Evolutionary conservation across 2,888 invertebrate genomes (phyloP).

Genomic region (Phragmatobia fuliginosa): DNA sequence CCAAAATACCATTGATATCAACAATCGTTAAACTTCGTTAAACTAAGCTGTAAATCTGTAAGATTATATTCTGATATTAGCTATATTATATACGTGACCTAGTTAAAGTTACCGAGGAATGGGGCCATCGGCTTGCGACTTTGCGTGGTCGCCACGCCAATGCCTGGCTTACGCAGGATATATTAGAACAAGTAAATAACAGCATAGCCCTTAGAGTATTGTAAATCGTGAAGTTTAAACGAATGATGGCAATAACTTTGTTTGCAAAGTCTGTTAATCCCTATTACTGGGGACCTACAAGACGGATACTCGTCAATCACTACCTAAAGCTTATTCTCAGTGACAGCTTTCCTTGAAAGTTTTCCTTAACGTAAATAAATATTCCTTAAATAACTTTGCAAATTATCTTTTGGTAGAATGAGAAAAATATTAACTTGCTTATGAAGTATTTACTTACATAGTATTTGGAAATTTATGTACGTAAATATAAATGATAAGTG

Average conservation of each 20-base stretch:
- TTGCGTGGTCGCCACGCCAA: slow-evolving; percentile 16
- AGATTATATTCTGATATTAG: slow-evolving; percentile 15
- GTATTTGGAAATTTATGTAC: neutral
- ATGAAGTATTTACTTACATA: neutral
- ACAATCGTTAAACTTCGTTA: neutral
- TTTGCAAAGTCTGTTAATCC: slow-evolving; percentile 3
- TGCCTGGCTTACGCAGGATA: slow-evolving; percentile 9
- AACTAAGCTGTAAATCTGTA: slow-evolving; percentile 7
- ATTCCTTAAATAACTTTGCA: neutral
- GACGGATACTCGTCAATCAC: slow-evolving; percentile 3
- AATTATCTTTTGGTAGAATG: neutral
- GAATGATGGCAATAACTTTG: neutral
- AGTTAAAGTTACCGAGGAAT: slow-evolving; percentile 22
- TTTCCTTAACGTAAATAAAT: neutral
- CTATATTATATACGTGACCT: slow-evolving; percentile 13
- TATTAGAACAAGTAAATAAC: slow-evolving; percentile 8
- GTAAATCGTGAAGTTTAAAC: neutral
- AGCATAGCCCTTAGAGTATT: neutral
- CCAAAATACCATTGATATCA: neutral
- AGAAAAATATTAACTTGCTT: neutral
- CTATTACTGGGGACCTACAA: neutral
- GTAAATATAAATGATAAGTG: neutral
- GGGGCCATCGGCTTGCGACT: slow-evolving; percentile 14
- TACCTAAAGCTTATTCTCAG: neutral
- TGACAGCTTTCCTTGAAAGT: neutral